These are phyloP conservation scores for Bellardia bayeri DNA, from an alignment of 2,888 invertebrate genomes.

Conservation along the genomic window DNA sequence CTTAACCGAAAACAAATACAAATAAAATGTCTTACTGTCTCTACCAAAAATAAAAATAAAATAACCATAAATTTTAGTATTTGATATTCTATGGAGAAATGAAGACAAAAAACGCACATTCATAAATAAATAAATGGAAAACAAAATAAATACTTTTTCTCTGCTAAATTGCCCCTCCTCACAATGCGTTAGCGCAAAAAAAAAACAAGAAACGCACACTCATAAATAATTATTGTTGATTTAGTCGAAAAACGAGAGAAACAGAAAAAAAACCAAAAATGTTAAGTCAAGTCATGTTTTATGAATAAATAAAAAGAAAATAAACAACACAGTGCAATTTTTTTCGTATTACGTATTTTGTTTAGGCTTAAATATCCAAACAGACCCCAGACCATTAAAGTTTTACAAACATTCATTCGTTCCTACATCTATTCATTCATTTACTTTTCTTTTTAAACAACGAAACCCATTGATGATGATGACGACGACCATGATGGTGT, in stretches of 20 bases:
- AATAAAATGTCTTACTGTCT: not conserved
- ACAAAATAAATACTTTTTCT: constrained; percentile 10
- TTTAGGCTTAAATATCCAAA: constrained; percentile 34
- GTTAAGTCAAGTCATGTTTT: constrained; percentile 54
- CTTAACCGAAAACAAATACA: not conserved
- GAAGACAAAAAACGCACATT: constrained; percentile 15
- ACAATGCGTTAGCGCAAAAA: not conserved
- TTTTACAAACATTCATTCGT: not conserved
- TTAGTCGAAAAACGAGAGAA: constrained; percentile 5
- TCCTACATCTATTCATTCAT: not conserved
- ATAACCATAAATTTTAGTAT: constrained; percentile 3
- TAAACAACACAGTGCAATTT: constrained; percentile 33
- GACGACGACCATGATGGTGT: not conserved
- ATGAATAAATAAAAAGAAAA: constrained; percentile 40
- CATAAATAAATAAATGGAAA: constrained; percentile 13
- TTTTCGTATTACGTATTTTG: not conserved
- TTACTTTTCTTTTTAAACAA: not conserved
- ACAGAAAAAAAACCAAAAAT: not conserved
- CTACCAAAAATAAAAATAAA: not conserved
- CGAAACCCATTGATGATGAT: not conserved
- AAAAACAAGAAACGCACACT: constrained; percentile 11
- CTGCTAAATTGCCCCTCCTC: not conserved
- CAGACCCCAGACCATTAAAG: constrained; percentile 9
- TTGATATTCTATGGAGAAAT: not conserved
- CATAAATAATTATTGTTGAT: constrained; percentile 62